Base-by-base conservation (phyloP, 2,797 vertebrate genomes). In the Sternotherus odoratus region DNA sequence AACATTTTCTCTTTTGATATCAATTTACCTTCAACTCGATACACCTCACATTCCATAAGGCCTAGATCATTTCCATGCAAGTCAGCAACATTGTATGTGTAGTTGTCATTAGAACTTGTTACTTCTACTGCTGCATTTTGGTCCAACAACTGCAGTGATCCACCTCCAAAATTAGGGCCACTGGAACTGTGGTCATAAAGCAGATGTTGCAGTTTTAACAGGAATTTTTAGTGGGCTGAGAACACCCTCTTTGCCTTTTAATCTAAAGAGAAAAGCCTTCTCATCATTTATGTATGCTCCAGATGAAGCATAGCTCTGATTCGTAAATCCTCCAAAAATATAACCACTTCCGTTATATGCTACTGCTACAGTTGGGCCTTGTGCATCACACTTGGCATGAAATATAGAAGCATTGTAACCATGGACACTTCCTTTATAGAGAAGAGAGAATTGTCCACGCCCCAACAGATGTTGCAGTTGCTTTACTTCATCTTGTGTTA, bases 311-410 rank as follows among this genome's bases (percentile, higher is more conserved):
- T n/a, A 84, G 89, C 91, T 95, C 89, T 89, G 3, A 77, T 23
- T 77, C 56, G 91, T 94, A 92, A 92, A 93, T 69, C 60, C 83
- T 87, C 84, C 86, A 91, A 88, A 96, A 94, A 91, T 79, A 90
- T 33, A 85, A 74, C 77, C 79, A 74, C 15, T 86, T 95, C 75
- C 50, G 87, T 91, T 93, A 83, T 28, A 60, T 57, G 74, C 81
- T 81, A 93, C 75, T 77, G 69, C 85, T 86, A 88, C 66, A 87
- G 82, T 87, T 84, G 94, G 77, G 82, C 92, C 75, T 84, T 89
- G 89, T 23, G 28, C 39, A 57, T 79, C 66, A 86, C 90, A 87
- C 51, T 90, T 91, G 85, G 12, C 21, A 72, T 85, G 63, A 93
- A 80, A 89, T 56, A 15, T 43, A 57, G 79, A 53, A 60, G 24